phyloP scores from a whole-genome alignment of 2,888 invertebrate genomes.

The Nasonia oneida region DNA sequence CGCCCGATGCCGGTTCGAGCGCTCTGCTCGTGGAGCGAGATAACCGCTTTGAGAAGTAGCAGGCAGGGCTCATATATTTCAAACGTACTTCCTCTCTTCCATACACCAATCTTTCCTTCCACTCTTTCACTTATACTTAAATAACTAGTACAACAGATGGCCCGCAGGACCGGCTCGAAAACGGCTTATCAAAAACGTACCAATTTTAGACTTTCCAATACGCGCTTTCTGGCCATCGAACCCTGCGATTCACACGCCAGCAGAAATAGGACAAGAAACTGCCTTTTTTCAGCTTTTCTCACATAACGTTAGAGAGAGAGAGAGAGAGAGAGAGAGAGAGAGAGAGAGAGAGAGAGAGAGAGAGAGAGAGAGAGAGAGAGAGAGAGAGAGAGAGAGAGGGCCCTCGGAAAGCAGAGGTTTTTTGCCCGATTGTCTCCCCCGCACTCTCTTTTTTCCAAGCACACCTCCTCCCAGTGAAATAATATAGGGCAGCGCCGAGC shows the following conservation, averaged over 20 bases:
- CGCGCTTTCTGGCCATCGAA: conserved; percentile 67
- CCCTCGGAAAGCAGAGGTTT: conserved; percentile 33
- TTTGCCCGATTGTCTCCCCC: conserved; percentile 53
- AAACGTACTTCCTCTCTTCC: conserved; percentile 68
- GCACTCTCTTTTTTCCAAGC: conserved; percentile 8
- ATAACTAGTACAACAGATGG: conserved; percentile 70
- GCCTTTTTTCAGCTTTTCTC: conserved; percentile 55
- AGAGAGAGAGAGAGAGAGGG: conserved; percentile 36
- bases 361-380: conserved; percentile 33
- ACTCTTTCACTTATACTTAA: conserved; percentile 64
- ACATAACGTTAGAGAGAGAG: conserved; percentile 50
- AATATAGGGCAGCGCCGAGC: conserved; percentile 1
- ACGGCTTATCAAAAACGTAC: conserved; percentile 57
- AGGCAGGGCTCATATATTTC: conserved; percentile 69
- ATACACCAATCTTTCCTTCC: conserved; percentile 64
- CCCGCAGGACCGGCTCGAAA: conserved; percentile 65
- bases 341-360: conserved; percentile 30
- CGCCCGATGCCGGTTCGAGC: conserved; percentile 48
- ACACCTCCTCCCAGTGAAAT: conserved; percentile 9
- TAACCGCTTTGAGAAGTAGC: conserved; percentile 75
- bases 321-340: conserved; percentile 34
- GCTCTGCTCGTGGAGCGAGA: conserved; percentile 65
- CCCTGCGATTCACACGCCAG: conserved; percentile 36
- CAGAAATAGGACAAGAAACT: conserved; percentile 27
- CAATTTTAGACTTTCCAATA: conserved; percentile 75